phyloP scores from a whole-genome alignment of 2,888 invertebrate species.

The Caprella mutica region DNA sequence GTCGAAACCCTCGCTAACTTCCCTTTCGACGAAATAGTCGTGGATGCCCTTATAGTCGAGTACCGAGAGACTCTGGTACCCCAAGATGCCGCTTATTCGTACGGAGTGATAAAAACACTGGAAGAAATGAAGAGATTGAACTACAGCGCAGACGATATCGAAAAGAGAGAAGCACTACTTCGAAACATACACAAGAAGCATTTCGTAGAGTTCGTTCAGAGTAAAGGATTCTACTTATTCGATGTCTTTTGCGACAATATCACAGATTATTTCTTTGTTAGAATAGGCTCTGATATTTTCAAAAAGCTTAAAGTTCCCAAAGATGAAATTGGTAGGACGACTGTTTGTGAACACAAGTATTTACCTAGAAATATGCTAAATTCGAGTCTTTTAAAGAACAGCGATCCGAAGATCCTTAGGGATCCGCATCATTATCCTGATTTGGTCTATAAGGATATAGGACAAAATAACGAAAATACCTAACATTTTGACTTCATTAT shows the following conservation, averaged over 20 bases:
- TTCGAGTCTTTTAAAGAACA: no score
- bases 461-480: no score
- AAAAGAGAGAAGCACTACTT: neutral
- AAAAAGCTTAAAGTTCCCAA: neutral
- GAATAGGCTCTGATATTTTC: neutral
- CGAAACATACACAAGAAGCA: neutral
- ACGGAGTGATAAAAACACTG: no score
- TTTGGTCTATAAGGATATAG: neutral
- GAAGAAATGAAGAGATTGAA: no score
- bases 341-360: neutral
- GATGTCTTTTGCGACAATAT: conserved; percentile 1
- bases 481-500: no score
- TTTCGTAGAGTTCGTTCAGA: neutral
- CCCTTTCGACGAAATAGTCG: neutral
- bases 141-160: no score
- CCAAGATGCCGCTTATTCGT: no score
- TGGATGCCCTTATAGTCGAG: no score
- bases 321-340: neutral
- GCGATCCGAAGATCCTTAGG: no score
- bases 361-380: no score
- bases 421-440: conserved; percentile 8
- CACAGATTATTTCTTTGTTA: neutral
- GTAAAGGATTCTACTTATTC: neutral
- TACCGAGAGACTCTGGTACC: no score
- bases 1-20: neutral